These are phyloP conservation scores for Acrossocheilus fasciatus DNA, from an alignment of 2,797 vertebrate species.

Conservation along the genomic window DNA sequence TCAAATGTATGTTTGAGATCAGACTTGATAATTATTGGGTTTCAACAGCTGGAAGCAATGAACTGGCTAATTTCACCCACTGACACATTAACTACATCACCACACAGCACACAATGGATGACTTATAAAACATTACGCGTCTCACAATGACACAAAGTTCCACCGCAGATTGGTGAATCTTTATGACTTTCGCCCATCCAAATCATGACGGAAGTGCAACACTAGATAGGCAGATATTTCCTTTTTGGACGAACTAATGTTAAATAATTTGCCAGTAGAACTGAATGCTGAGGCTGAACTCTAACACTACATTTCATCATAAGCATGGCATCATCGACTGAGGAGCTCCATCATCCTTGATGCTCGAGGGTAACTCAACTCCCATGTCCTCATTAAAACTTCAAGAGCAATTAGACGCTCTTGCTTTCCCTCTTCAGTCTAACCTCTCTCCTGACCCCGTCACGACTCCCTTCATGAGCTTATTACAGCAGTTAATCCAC, in stretches of 20 bases:
- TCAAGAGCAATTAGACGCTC: conserved; percentile 71
- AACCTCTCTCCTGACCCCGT: conserved; percentile 1
- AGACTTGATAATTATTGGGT: conserved; percentile 9
- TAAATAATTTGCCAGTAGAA: not conserved
- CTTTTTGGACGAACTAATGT: not conserved
- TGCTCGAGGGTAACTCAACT: conserved; percentile 59
- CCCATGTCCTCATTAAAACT: conserved; percentile 73
- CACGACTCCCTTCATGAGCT: conserved; percentile 21
- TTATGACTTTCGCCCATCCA: not conserved
- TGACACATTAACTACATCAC: conserved; percentile 16
- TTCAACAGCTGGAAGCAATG: conserved; percentile 6
- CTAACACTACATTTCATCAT: not conserved
- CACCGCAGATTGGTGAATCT: not conserved
- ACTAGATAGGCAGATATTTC: not conserved
- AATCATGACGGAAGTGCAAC: not conserved
- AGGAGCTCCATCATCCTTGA: conserved; percentile 2
- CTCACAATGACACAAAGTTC: conserved; percentile 1
- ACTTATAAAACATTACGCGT: not conserved
- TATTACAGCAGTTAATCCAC: conserved; percentile 12
- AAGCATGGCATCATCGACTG: not conserved
- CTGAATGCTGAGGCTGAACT: not conserved
- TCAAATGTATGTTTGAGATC: conserved; percentile 1
- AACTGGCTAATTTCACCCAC: not conserved
- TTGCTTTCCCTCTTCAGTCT: conserved; percentile 61
- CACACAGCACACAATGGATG: not conserved